Conservation (phyloP, 2,113 vertebrate genomes). For the Cacatua alba region DNA sequence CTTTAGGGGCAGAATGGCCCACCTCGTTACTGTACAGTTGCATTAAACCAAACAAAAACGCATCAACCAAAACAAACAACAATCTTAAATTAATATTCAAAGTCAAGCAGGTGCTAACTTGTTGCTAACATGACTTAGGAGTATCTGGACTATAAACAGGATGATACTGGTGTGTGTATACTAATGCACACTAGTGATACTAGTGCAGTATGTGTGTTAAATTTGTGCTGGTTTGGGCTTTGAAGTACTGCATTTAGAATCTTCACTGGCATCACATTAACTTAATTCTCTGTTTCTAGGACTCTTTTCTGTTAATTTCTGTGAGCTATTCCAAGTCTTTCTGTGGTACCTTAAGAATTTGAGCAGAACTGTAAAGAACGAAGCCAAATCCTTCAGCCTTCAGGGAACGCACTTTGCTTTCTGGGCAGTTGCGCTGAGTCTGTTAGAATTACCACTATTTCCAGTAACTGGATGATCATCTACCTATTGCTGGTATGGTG, state of each 20-base stretch:
- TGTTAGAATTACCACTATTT: background rate
- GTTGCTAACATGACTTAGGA: background rate
- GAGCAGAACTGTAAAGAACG: background rate
- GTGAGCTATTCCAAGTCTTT: background rate
- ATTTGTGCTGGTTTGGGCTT: background rate
- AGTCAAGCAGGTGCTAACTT: background rate
- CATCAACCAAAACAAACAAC: fast-evolving
- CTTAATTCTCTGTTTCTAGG: background rate
- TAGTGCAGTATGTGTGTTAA: background rate
- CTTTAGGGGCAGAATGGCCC: background rate
- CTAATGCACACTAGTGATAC: background rate
- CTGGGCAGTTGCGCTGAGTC: background rate
- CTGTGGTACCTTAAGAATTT: background rate
- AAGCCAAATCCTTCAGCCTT: background rate
- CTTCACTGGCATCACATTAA: background rate
- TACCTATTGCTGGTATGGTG: background rate
- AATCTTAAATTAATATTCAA: background rate
- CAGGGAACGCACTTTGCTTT: background rate
- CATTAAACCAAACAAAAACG: fast-evolving
- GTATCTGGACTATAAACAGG: background rate
- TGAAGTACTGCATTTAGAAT: background rate
- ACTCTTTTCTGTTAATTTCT: background rate
- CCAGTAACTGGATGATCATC: background rate
- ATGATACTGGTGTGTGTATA: background rate
- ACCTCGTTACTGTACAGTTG: background rate